A percentile compares a stretch with the other conserved stretches of the same genome.
Evolutionary conservation across 2,797 vertebrate species (phyloP).

Genomic region (Balearica regulorum): DNA sequence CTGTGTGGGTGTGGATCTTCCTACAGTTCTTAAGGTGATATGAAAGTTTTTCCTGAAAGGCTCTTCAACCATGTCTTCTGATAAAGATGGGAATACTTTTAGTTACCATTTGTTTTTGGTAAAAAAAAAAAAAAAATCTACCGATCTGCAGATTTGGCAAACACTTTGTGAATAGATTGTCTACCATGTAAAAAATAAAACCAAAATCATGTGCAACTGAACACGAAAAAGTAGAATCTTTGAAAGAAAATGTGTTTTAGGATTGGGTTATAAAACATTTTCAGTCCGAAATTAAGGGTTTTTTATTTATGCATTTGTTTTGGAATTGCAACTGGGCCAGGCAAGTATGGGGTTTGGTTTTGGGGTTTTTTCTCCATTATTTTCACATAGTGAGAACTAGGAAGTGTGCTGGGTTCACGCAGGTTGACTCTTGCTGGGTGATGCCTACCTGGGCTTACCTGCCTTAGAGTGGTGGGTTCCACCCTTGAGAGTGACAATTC

Average conservation of each 20-base stretch:
- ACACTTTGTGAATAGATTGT: not conserved
- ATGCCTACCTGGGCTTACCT: not conserved
- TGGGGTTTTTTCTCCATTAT: not conserved
- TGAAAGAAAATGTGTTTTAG: not conserved
- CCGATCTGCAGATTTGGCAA: not conserved
- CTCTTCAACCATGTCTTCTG: not conserved
- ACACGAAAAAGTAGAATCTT: not conserved
- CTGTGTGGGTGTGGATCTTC: not conserved
- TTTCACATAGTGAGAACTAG: not conserved
- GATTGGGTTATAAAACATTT: not conserved
- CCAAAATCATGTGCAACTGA: rapidly evolving
- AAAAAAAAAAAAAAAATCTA: not conserved
- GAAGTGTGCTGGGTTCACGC: rapidly evolving
- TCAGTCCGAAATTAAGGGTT: too few species aligned
- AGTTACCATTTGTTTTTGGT: rapidly evolving
- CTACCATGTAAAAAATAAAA: not conserved
- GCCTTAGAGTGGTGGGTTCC: not conserved
- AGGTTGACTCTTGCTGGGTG: not conserved
- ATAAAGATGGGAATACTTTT: not conserved
- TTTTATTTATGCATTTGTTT: not conserved
- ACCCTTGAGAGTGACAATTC: not conserved
- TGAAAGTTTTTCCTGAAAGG: not conserved
- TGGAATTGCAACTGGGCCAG: not conserved
- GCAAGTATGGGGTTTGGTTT: too few species aligned
- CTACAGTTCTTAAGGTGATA: not conserved